Percentiles rank a stretch among this genome's conserved stretches.
These are phyloP conservation scores for Poecilobothrus nobilitatus DNA, from an alignment of 2,888 invertebrate genomes.

Conservation along the genomic window DNA sequence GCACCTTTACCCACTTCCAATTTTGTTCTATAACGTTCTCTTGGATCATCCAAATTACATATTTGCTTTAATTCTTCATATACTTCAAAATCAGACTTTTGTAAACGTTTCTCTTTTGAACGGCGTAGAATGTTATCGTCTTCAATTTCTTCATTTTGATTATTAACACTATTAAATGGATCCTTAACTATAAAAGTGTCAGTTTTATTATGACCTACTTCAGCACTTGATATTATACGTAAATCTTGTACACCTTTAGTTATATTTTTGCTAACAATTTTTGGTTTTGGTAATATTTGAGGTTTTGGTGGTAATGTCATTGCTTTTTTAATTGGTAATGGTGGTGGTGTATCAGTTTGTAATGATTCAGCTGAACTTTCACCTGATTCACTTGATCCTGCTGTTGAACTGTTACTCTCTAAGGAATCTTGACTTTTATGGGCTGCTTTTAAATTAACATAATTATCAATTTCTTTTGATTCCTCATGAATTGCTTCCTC, in stretches of 20 bases:
- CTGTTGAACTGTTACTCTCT: slow-evolving; percentile 30
- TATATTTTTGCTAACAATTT: slow-evolving; percentile 36
- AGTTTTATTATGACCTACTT: slow-evolving; percentile 31
- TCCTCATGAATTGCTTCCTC: slow-evolving; percentile 73
- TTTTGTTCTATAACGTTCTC: slow-evolving; percentile 66
- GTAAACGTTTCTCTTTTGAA: slow-evolving; percentile 38
- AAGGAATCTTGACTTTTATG: slow-evolving; percentile 57
- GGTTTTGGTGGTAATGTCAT: slow-evolving; percentile 42
- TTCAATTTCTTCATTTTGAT: slow-evolving; percentile 33
- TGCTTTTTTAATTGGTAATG: slow-evolving; percentile 43
- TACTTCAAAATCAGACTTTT: slow-evolving; percentile 46
- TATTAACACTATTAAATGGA: slow-evolving; percentile 40
- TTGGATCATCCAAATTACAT: slow-evolving; percentile 75
- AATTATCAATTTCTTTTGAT: slow-evolving; percentile 71
- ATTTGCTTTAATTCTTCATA: slow-evolving; percentile 68
- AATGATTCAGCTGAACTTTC: slow-evolving; percentile 29
- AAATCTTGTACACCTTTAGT: slow-evolving; percentile 43
- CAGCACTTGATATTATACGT: slow-evolving; percentile 28
- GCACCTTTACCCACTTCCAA: slow-evolving; percentile 88
- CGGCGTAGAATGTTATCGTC: slow-evolving; percentile 42
- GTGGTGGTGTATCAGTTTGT: slow-evolving; percentile 34
- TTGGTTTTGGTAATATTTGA: slow-evolving; percentile 51
- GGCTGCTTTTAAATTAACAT: slow-evolving; percentile 62
- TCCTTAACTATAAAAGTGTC: slow-evolving; percentile 40
- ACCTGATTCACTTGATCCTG: slow-evolving; percentile 22